phyloP scores from a whole-genome alignment of 2,797 vertebrate species.

The Danio aesculapii region DNA sequence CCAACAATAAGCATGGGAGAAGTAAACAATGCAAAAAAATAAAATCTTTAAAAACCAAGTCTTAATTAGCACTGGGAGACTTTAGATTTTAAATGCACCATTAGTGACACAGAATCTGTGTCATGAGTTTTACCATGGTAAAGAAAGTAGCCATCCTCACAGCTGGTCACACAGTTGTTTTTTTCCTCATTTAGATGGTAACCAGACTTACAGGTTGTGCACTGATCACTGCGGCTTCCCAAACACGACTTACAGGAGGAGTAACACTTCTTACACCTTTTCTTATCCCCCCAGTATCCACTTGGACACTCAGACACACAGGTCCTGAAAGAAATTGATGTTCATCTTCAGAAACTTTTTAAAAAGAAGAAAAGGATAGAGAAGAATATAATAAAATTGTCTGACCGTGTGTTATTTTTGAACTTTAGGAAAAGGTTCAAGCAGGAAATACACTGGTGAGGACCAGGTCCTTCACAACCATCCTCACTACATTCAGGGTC shows the following conservation, averaged over 20 bases:
- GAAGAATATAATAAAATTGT: not conserved
- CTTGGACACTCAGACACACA: conserved; percentile 74
- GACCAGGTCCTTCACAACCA: conserved; percentile 92
- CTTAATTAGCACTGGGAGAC: not conserved
- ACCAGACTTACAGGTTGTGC: conserved; percentile 88
- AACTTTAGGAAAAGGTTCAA: conserved; percentile 92
- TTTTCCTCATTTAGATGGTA: conserved; percentile 88
- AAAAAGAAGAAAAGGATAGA: not conserved
- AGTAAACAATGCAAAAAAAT: too few species aligned
- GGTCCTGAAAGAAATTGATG: conserved; percentile 58
- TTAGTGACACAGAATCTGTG: not conserved
- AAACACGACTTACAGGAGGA: conserved; percentile 89
- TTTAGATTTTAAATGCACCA: not conserved
- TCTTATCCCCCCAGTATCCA: conserved; percentile 79
- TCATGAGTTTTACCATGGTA: conserved; percentile 71
- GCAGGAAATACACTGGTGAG: conserved; percentile 92
- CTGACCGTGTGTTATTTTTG: conserved; percentile 93
- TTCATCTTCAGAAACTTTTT: not conserved
- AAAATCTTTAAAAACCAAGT: too few species aligned
- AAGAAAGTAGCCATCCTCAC: conserved; percentile 87
- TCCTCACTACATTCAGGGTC: conserved; percentile 93
- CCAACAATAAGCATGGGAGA: too few species aligned
- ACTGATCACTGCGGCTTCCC: conserved; percentile 92
- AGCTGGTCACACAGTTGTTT: conserved; percentile 84
- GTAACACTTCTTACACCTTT: conserved; percentile 89